These are phyloP conservation scores for Porites cylindrica DNA, from an alignment of 92 coral and sea anemone genomes.

Conservation along the genomic window DNA sequence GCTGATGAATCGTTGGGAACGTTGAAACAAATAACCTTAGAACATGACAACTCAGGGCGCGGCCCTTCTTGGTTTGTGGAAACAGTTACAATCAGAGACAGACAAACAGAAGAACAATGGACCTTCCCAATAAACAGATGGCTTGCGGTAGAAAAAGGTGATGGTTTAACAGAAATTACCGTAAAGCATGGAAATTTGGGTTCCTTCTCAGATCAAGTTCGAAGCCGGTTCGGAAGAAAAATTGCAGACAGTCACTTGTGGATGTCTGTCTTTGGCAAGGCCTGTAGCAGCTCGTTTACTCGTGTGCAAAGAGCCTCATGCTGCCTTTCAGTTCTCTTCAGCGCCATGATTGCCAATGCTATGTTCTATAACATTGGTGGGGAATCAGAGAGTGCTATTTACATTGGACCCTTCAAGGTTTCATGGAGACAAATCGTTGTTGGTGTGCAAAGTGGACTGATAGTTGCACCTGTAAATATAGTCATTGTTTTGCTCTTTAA, in stretches of 20 bases:
- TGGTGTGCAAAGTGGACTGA: conserved; percentile 69
- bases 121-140: conserved; percentile 56
- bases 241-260: conserved; percentile 72
- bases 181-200: not conserved
- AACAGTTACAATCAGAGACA: conserved; percentile 37
- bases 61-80: conserved; percentile 74
- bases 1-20: conserved; percentile 44
- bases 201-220: conserved; percentile 45
- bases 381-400: conserved; percentile 22
- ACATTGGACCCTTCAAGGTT: conserved; percentile 63
- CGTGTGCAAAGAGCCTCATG: conserved; percentile 75
- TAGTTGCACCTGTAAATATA: conserved; percentile 66
- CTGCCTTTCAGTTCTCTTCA: conserved; percentile 50
- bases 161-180: conserved; percentile 51
- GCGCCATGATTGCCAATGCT: conserved; percentile 69
- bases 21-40: conserved; percentile 29
- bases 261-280: conserved; percentile 63
- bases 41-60: conserved; percentile 63
- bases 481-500: conserved; percentile 58
- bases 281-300: conserved; percentile 53
- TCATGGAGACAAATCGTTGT: conserved; percentile 50
- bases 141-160: conserved; percentile 68
- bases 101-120: conserved; percentile 49
- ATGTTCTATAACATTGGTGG: conserved; percentile 67
- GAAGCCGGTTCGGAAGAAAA: conserved; percentile 48